Conservation (phyloP, 1,140 invertebrate species). For the Protaetia brevitarsis region DNA sequence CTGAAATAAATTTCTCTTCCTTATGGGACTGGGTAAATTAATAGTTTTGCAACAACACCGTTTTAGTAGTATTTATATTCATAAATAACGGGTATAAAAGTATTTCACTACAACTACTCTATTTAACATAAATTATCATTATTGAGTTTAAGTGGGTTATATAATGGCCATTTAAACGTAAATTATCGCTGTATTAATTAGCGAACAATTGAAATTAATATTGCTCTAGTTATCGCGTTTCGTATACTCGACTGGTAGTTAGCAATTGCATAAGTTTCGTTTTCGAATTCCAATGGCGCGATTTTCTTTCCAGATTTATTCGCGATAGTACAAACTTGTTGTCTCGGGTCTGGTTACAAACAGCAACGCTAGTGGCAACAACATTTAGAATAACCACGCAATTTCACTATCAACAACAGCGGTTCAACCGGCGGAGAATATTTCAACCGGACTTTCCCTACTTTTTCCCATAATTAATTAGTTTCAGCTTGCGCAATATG, state of each 20-base stretch:
- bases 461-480: constrained; percentile 17
- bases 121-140: constrained; percentile 2
- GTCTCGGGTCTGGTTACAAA: not conserved
- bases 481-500: constrained; percentile 9
- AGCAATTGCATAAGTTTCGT: not conserved
- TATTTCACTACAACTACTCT: not conserved
- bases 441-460: constrained; percentile 7
- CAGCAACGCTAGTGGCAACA: not conserved
- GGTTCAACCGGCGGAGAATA: constrained; percentile 1
- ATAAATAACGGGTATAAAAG: not conserved
- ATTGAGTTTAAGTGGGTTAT: not conserved
- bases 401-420: not conserved
- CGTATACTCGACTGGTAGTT: not conserved
- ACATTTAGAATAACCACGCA: not conserved
- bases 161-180: not conserved
- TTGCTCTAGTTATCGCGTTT: constrained; percentile 11
- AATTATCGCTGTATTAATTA: constrained; percentile 6
- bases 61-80: not conserved
- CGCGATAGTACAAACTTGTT: constrained; percentile 7
- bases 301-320: constrained; percentile 13
- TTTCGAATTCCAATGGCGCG: not conserved
- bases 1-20: too few species aligned
- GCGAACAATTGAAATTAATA: constrained; percentile 18
- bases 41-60: not conserved
- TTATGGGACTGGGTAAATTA: too few species aligned